Conservation (phyloP, 2,888 invertebrate species). For the Opisthograptis luteolata region DNA sequence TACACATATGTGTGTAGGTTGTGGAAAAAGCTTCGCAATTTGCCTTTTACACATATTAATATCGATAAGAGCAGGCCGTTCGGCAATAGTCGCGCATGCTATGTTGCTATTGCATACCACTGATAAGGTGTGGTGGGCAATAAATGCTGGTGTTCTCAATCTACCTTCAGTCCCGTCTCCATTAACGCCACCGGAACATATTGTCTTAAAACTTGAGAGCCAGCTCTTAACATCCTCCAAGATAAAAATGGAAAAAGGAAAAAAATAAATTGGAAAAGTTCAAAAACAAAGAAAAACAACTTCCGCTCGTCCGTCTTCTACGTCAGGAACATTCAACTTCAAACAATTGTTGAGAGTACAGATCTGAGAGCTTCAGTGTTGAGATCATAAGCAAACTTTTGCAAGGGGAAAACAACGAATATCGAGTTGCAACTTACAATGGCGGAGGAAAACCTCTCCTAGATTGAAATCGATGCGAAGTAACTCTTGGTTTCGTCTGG, state of each 20-base stretch:
- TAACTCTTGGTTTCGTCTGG: no score
- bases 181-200: no score
- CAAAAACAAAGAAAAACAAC: constrained; percentile 22
- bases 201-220: not conserved
- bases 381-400: constrained; percentile 19
- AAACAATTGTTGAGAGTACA: constrained; percentile 23
- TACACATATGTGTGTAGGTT: constrained; percentile 15
- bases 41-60: not conserved
- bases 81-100: no score
- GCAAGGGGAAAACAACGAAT: not conserved
- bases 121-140: no score
- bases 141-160: no score
- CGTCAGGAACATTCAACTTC: constrained; percentile 25
- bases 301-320: constrained; percentile 22
- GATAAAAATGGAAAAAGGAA: constrained; percentile 2
- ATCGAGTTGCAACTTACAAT: not conserved
- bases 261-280: constrained; percentile 14
- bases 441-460: not conserved
- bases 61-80: no score
- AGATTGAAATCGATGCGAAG: no score
- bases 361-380: constrained; percentile 18
- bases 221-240: not conserved
- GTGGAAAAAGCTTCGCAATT: not conserved
- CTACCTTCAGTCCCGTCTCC: no score
- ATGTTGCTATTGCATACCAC: no score